Evolutionary conservation across 2,797 vertebrate species (phyloP).

Genomic region (Eupleurogrammus muticus): DNA sequence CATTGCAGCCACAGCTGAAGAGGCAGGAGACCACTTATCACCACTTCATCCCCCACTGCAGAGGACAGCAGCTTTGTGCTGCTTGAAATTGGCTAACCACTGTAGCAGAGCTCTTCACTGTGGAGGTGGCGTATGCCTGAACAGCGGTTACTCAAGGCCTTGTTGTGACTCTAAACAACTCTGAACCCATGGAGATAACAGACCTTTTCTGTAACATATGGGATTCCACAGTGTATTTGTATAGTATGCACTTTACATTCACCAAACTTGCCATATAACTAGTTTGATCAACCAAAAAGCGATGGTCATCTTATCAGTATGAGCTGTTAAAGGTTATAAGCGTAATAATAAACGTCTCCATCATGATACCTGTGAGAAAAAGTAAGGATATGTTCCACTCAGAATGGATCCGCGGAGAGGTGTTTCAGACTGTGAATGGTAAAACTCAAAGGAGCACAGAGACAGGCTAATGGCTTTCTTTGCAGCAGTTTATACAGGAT

Average conservation of each 20-base stretch:
- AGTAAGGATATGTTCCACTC: slow-evolving; percentile 4
- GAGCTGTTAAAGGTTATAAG: not conserved
- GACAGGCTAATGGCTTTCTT: not conserved
- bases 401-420: not conserved
- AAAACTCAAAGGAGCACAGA: not conserved
- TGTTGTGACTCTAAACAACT: not conserved
- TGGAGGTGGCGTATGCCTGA: slow-evolving; percentile 25
- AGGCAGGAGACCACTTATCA: no score
- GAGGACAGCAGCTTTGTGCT: slow-evolving; percentile 22
- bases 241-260: slow-evolving; percentile 14
- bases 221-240: slow-evolving; percentile 15
- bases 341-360: slow-evolving; percentile 35
- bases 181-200: not conserved
- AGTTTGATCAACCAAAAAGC: not conserved
- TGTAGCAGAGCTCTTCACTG: slow-evolving; percentile 10
- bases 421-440: not conserved
- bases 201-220: slow-evolving; percentile 13
- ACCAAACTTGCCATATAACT: slow-evolving; percentile 2
- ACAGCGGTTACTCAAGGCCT: slow-evolving; percentile 22
- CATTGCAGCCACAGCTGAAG: no score
- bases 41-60: slow-evolving; percentile 23
- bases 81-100: slow-evolving; percentile 28
- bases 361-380: slow-evolving; percentile 33
- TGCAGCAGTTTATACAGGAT: slow-evolving; percentile 4
- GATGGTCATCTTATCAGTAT: slow-evolving; percentile 44